Conservation (phyloP, 1,140 invertebrate genomes). For the Micrasema longulum region DNA sequence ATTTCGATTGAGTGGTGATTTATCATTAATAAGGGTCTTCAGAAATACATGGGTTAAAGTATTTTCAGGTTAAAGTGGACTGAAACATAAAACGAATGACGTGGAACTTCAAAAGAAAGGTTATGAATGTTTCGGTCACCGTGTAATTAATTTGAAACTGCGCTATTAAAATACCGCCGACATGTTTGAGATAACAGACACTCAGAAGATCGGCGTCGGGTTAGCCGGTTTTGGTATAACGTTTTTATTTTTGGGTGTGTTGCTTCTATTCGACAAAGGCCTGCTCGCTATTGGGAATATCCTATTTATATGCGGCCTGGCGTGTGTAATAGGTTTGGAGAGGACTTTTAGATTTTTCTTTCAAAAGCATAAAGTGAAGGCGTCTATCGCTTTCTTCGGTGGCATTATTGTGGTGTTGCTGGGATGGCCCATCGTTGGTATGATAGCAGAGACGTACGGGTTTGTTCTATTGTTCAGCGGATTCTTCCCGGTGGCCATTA, state of each 20-base stretch:
- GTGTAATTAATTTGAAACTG: not conserved
- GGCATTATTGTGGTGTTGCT: constrained; percentile 95
- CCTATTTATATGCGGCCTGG: constrained; percentile 94
- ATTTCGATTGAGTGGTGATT: too few species aligned
- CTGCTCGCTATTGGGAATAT: constrained; percentile 98
- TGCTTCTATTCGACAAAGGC: constrained; percentile 97
- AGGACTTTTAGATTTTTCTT: constrained; percentile 98
- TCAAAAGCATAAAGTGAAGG: constrained; percentile 96
- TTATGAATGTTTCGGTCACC: constrained; percentile 31
- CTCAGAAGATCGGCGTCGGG: constrained; percentile 96
- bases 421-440: constrained; percentile 96
- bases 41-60: too few species aligned
- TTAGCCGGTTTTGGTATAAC: constrained; percentile 95
- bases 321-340: constrained; percentile 96
- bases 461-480: constrained; percentile 88
- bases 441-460: constrained; percentile 94
- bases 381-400: constrained; percentile 91
- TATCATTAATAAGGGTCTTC: too few species aligned
- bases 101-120: constrained; percentile 43
- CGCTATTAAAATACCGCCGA: not conserved
- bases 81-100: constrained; percentile 14
- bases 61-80: not conserved
- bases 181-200: constrained; percentile 80
- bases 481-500: constrained; percentile 90
- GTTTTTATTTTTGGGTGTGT: constrained; percentile 94